These are phyloP conservation scores for Erethizon dorsatum DNA, from an alignment of 2,797 vertebrate genomes.

Conservation along the genomic window DNA sequence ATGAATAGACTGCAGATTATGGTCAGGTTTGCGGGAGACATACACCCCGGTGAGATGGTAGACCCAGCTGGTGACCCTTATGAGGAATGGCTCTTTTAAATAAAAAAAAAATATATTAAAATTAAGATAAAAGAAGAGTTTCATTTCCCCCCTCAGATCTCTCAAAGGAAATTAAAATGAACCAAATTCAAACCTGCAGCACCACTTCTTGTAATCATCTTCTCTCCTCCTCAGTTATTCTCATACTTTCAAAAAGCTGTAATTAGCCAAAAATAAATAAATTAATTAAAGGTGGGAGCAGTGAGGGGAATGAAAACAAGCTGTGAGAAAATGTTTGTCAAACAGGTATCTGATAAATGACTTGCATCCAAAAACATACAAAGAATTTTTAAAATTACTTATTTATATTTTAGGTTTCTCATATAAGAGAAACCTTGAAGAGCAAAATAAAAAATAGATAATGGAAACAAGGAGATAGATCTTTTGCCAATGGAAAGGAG, in stretches of 20 bases:
- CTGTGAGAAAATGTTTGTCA: not conserved
- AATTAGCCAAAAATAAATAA: not conserved
- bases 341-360: not conserved
- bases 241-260: not conserved
- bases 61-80: not conserved
- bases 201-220: not conserved
- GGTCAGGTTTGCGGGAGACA: not conserved
- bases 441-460: not conserved
- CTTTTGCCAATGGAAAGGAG: not conserved
- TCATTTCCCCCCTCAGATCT: not conserved
- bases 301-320: not conserved
- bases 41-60: not conserved
- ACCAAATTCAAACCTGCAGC: not conserved
- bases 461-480: not conserved
- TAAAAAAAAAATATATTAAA: not conserved
- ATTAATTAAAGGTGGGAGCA: not conserved
- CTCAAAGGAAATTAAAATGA: conserved; percentile 52
- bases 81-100: not conserved
- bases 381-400: not conserved
- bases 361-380: not conserved
- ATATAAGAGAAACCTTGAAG: not conserved
- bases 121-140: not conserved
- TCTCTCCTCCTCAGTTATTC: not conserved
- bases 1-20: not conserved
- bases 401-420: not conserved